phyloP scores from a whole-genome alignment of 2,797 vertebrate genomes.

The Arctocebus calabarensis region DNA sequence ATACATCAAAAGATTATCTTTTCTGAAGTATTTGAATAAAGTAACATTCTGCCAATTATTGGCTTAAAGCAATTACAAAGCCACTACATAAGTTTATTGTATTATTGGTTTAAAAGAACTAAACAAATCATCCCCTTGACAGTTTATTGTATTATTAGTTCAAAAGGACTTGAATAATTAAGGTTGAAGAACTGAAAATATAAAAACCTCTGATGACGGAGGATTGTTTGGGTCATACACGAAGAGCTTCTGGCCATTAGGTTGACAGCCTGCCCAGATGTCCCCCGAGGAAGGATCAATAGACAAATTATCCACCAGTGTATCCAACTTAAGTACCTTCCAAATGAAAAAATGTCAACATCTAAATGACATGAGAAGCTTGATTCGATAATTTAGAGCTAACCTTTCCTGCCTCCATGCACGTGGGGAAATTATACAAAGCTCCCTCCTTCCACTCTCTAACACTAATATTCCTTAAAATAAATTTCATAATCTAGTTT shows the following conservation, averaged over 20 bases:
- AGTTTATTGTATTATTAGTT: slow-evolving; percentile 45
- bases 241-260: slow-evolving; percentile 89
- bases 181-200: slow-evolving; percentile 57
- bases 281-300: slow-evolving; percentile 92
- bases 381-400: slow-evolving; percentile 62
- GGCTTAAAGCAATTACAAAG: slow-evolving; percentile 76
- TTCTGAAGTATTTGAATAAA: slow-evolving; percentile 69
- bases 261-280: slow-evolving; percentile 93
- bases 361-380: slow-evolving; percentile 52
- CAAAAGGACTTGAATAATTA: slow-evolving; percentile 67
- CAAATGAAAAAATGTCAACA: slow-evolving; percentile 62
- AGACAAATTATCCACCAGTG: slow-evolving; percentile 92
- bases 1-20: slow-evolving; percentile 76
- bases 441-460: not conserved
- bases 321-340: slow-evolving; percentile 90
- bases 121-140: slow-evolving; percentile 55
- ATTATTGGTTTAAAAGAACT: slow-evolving; percentile 64
- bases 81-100: slow-evolving; percentile 31
- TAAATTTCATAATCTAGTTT: slow-evolving; percentile 56
- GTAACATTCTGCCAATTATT: slow-evolving; percentile 76
- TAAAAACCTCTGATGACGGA: slow-evolving; percentile 91
- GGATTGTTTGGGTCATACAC: slow-evolving; percentile 86
- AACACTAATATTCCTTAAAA: slow-evolving; percentile 49
- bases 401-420: slow-evolving; percentile 9
- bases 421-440: not conserved